phyloP scores from a whole-genome alignment of 2,113 vertebrate genomes.

The Taxidea taxus region DNA sequence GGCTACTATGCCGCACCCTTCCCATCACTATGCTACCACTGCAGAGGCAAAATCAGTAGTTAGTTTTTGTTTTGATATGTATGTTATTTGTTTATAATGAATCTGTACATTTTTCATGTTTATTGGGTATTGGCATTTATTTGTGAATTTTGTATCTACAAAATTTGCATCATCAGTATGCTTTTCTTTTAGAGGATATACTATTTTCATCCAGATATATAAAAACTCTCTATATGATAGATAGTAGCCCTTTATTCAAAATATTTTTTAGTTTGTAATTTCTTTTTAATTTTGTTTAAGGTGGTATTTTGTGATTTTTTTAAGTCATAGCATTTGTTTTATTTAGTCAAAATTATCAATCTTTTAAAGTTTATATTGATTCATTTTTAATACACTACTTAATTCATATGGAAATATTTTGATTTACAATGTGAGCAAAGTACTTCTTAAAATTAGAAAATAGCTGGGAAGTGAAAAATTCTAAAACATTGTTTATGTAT shows the following conservation, averaged over 20 bases:
- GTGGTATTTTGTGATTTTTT: background rate
- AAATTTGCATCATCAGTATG: background rate
- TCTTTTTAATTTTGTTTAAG: background rate
- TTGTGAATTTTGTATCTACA: background rate
- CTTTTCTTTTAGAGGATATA: background rate
- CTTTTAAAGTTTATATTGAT: background rate
- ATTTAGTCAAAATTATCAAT: background rate
- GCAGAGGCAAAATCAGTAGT: background rate
- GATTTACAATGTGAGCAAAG: background rate
- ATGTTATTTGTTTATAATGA: background rate
- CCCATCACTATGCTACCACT: background rate
- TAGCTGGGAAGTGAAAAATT: background rate
- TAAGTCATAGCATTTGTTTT: background rate
- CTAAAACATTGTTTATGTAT: background rate
- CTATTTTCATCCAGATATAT: background rate
- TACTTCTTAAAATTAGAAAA: background rate
- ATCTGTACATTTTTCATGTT: background rate
- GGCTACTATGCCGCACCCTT: background rate
- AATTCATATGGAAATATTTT: background rate
- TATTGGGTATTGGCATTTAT: background rate
- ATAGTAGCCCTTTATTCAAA: background rate
- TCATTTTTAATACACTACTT: background rate
- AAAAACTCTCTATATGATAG: background rate
- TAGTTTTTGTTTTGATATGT: background rate
- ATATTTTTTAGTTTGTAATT: conserved; percentile 17